Conservation (phyloP, 2,888 invertebrate genomes). For the Synanthedon myopaeformis region DNA sequence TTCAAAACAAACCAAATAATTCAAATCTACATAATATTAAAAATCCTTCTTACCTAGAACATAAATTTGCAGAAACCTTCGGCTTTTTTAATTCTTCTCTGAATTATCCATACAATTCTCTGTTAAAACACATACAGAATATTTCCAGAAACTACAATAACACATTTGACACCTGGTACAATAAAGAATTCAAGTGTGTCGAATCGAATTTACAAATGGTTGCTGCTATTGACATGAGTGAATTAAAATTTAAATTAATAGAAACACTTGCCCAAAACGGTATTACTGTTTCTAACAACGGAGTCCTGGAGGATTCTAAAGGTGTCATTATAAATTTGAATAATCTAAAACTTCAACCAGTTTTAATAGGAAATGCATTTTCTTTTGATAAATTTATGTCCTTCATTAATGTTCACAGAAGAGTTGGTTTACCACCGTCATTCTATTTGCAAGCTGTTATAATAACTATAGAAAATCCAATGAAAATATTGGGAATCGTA, state of each 20-base stretch:
- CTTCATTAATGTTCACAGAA: neutral
- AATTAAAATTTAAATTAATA: conserved; percentile 19
- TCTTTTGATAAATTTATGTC: conserved; percentile 14
- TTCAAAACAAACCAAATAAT: too few relatives aligned
- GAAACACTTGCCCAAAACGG: conserved; percentile 25
- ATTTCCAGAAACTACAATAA: too few relatives aligned
- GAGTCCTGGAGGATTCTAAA: conserved; percentile 19
- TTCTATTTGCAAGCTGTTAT: conserved; percentile 32
- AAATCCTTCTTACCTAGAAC: too few relatives aligned
- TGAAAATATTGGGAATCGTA: conserved; percentile 34
- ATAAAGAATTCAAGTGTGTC: conserved; percentile 20
- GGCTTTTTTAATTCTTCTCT: too few relatives aligned
- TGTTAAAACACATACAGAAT: too few relatives aligned
- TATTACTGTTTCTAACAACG: conserved; percentile 20
- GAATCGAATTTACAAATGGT: conserved; percentile 5
- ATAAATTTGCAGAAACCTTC: too few relatives aligned
- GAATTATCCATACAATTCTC: too few relatives aligned
- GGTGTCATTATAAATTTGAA: conserved; percentile 20
- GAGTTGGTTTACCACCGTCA: conserved; percentile 8
- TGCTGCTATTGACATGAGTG: conserved; percentile 12
- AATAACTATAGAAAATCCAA: conserved; percentile 24
- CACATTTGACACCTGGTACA: conserved; percentile 30
- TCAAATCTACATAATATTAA: too few relatives aligned
- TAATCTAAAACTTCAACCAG: conserved; percentile 30
- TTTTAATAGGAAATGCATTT: conserved; percentile 30